Percentiles rank a stretch among this genome's conserved stretches.
Conservation (phyloP, 2,113 vertebrate genomes). For the Otolemur garnettii region DNA sequence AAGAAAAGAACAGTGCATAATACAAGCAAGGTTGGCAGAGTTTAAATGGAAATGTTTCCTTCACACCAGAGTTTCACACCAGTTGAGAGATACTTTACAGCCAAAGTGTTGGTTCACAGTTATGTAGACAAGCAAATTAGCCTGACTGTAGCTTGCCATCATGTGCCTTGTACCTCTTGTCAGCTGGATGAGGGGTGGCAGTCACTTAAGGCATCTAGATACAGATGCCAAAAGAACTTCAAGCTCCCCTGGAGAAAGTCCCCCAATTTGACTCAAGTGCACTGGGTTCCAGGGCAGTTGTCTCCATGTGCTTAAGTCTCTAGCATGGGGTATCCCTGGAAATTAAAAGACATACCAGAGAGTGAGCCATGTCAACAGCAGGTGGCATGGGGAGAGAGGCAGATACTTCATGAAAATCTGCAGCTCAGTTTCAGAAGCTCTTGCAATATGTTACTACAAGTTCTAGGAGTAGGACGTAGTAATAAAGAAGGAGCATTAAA, state of each 20-base stretch:
- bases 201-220: not conserved
- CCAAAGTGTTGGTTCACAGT: slow-evolving; percentile 15
- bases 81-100: not conserved
- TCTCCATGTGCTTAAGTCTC: not conserved
- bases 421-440: slow-evolving; percentile 42
- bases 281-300: not conserved
- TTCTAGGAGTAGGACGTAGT: not conserved
- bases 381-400: not conserved
- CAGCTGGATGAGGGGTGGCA: not conserved
- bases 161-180: not conserved
- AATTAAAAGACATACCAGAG: not conserved
- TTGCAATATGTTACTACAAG: not conserved
- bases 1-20: not conserved
- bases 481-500: not conserved
- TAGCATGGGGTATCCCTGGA: not conserved
- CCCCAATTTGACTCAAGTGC: not conserved
- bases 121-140: not conserved
- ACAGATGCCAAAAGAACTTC: not conserved
- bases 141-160: not conserved
- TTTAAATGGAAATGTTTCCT: slow-evolving; percentile 64
- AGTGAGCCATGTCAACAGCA: not conserved
- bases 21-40: not conserved
- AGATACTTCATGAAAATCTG: not conserved
- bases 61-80: slow-evolving; percentile 29
- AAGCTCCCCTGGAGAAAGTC: not conserved